A percentile compares a stretch with the other conserved stretches of the same genome.
phyloP scores from a whole-genome alignment of 2,797 vertebrate species.

The Melopsittacus undulatus region DNA sequence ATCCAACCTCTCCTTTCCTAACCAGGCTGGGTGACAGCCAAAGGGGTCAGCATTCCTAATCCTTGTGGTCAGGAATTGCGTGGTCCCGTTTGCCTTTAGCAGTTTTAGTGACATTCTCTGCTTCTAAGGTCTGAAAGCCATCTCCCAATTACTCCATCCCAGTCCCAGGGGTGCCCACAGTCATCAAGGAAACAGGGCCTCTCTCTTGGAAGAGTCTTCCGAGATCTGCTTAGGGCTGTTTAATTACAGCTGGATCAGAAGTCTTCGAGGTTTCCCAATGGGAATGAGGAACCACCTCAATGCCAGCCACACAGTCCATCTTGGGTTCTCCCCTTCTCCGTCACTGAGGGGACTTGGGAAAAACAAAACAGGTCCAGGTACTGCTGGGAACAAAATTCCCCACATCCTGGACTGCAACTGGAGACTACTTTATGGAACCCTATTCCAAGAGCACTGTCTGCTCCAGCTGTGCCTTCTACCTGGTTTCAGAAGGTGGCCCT shows the following conservation, averaged over 20 bases:
- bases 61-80: not conserved
- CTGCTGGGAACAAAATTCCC: not conserved
- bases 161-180: not conserved
- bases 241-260: not conserved
- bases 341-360: not conserved
- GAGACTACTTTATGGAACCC: not conserved
- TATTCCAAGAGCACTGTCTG: rapidly evolving
- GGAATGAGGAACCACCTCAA: not conserved
- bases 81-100: not conserved
- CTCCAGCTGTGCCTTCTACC: not conserved
- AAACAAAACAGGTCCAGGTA: not conserved
- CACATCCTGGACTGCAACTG: not conserved
- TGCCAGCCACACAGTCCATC: not conserved
- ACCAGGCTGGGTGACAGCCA: not conserved
- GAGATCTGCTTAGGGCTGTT: not conserved
- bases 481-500: not conserved
- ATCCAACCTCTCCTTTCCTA: not conserved
- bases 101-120: not conserved
- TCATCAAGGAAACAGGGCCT: not conserved
- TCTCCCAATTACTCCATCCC: not conserved
- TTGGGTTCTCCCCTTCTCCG: not conserved
- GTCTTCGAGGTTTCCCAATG: not conserved
- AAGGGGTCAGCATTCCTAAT: not conserved
- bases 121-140: not conserved
- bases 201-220: not conserved